phyloP scores from a whole-genome alignment of 2,888 invertebrate species.

The Ophion ventricosus region DNA sequence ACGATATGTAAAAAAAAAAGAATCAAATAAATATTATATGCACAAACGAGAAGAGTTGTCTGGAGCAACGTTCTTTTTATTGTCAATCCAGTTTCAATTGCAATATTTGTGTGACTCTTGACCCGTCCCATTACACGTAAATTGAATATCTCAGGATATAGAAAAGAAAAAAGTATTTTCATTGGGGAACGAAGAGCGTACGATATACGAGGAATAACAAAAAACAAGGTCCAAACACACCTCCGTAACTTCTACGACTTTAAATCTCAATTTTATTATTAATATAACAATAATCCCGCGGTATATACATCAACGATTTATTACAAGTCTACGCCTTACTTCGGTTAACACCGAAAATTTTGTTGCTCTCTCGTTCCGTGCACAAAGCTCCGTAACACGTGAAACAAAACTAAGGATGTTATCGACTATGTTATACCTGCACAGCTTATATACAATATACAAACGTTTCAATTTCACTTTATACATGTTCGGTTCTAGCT shows the following conservation, averaged over 20 bases:
- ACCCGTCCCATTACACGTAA: not conserved
- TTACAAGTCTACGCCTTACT: conserved; percentile 75
- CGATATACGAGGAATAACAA: not conserved
- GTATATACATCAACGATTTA: conserved; percentile 82
- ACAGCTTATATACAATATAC: conserved; percentile 64
- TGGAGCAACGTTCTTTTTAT: not conserved
- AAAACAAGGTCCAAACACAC: not conserved
- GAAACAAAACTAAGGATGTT: conserved; percentile 61
- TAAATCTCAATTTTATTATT: conserved; percentile 76
- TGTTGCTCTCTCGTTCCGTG: conserved; percentile 48
- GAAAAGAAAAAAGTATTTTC: not conserved
- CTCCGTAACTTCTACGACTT: conserved; percentile 68
- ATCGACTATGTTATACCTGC: conserved; percentile 67
- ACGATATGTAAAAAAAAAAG: conserved; percentile 82
- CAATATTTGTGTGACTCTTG: not conserved
- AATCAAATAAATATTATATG: conserved; percentile 63
- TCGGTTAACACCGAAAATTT: conserved; percentile 55
- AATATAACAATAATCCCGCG: conserved; percentile 81
- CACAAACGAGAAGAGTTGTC: conserved; percentile 54
- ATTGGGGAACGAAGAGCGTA: too few relatives aligned
- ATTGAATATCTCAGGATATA: not conserved
- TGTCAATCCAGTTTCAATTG: not conserved
- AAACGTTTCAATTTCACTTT: conserved; percentile 60
- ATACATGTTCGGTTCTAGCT: conserved; percentile 70
- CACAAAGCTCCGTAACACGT: conserved; percentile 53